These are phyloP conservation scores for Sander vitreus DNA, from an alignment of 2,113 vertebrate genomes.

Conservation along the genomic window DNA sequence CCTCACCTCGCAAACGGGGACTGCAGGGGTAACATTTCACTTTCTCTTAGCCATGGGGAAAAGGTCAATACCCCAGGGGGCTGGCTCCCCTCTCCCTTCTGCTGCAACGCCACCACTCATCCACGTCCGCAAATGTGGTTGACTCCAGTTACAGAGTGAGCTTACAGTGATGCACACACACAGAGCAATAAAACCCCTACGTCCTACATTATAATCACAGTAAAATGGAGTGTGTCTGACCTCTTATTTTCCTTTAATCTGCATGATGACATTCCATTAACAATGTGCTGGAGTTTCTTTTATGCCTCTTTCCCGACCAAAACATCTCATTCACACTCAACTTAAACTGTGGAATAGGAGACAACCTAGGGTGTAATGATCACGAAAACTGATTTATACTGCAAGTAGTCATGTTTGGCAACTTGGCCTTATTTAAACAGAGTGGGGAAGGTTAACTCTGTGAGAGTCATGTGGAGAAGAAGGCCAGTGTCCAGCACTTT, in stretches of 20 bases:
- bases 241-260: conserved; percentile 57
- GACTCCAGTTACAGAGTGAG: conserved; percentile 43
- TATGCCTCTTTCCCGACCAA: conserved; percentile 15
- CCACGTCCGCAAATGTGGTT: conserved; percentile 23
- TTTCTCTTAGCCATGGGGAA: conserved; percentile 62
- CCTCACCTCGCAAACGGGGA: conserved; percentile 37
- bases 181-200: conserved; percentile 35
- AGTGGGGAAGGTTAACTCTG: background rate
- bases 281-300: conserved; percentile 8
- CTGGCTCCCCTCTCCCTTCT: conserved; percentile 5
- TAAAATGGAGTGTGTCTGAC: conserved; percentile 45
- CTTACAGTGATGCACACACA: conserved; percentile 8
- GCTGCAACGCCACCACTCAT: conserved; percentile 12
- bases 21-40: conserved; percentile 70
- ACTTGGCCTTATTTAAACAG: background rate
- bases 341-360: background rate
- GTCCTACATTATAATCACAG: conserved; percentile 66
- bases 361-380: background rate
- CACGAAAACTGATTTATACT: conserved; percentile 1
- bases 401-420: background rate
- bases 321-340: background rate
- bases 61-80: conserved; percentile 63
- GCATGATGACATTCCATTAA: conserved; percentile 61
- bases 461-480: background rate
- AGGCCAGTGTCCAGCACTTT: background rate